phyloP scores from a whole-genome alignment of 2,113 vertebrate species.

The Empidonax traillii region DNA sequence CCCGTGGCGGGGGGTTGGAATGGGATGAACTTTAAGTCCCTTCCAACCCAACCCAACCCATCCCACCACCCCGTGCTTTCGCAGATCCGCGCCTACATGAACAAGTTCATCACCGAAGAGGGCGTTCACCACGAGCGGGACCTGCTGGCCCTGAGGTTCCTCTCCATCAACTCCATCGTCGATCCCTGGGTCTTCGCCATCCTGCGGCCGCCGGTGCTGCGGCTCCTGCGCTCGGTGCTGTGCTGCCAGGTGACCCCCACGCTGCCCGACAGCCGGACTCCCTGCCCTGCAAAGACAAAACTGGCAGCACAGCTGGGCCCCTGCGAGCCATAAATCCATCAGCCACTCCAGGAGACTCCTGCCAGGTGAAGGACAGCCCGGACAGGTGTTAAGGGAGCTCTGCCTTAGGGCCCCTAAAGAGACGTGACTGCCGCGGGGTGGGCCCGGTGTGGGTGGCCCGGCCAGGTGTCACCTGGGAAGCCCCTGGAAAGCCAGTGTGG shows the following conservation, averaged over 20 bases:
- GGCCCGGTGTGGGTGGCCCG: neutral
- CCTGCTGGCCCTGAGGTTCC: slow-evolving; percentile 84
- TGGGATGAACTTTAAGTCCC: accelerated
- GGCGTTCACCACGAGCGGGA: slow-evolving; percentile 56
- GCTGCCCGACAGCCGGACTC: neutral
- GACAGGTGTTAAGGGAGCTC: neutral
- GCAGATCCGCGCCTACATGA: slow-evolving; percentile 88
- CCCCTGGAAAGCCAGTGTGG: accelerated
- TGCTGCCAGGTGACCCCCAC: slow-evolving; percentile 62
- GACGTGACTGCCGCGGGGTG: neutral
- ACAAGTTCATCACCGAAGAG: neutral
- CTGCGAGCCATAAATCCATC: neutral
- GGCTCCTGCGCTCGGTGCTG: slow-evolving; percentile 75
- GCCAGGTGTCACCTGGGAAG: neutral
- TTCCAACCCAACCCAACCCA: neutral
- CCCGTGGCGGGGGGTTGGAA: accelerated
- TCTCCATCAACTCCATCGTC: slow-evolving; percentile 90
- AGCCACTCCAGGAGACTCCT: neutral
- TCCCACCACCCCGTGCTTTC: neutral
- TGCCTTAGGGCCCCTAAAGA: neutral
- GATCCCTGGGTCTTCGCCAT: slow-evolving; percentile 94
- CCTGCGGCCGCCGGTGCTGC: slow-evolving; percentile 83
- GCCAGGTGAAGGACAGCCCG: neutral
- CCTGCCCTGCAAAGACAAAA: neutral
- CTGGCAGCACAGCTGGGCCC: neutral